Percentiles rank a stretch among this genome's conserved stretches.
These are phyloP conservation scores for Yponomeuta sedellus DNA, from an alignment of 2,888 invertebrate species.

Conservation along the genomic window DNA sequence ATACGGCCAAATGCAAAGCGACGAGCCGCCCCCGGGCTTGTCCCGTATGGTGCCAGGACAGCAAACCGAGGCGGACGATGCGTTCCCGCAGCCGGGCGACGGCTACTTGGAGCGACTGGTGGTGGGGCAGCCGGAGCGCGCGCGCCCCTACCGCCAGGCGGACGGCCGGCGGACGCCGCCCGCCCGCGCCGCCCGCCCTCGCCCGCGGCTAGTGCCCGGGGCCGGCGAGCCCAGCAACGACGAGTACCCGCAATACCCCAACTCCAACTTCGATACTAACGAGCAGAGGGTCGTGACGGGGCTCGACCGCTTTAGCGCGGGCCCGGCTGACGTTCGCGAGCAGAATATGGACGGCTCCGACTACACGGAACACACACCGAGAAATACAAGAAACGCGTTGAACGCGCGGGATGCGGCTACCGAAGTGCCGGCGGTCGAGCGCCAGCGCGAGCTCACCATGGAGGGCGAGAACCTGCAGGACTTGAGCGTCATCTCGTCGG, in stretches of 20 bases:
- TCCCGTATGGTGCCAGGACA: constrained; percentile 74
- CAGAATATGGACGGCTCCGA: constrained; percentile 68
- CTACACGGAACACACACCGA: constrained; percentile 47
- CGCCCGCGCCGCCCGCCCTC: constrained; percentile 42
- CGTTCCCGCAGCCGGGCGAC: constrained; percentile 42
- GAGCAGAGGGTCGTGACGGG: constrained; percentile 76
- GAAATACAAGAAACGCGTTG: constrained; percentile 42
- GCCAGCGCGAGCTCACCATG: constrained; percentile 73
- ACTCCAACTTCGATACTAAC: constrained; percentile 53
- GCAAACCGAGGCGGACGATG: constrained; percentile 55
- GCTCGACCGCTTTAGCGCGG: constrained; percentile 58
- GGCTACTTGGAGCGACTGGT: constrained; percentile 63
- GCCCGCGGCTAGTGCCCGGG: constrained; percentile 78
- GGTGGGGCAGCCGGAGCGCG: constrained; percentile 57
- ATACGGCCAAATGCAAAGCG: constrained; percentile 53
- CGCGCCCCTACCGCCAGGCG: constrained; percentile 58
- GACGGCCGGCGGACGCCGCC: constrained; percentile 62
- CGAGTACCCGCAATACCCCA: constrained; percentile 54
- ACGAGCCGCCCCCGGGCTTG: constrained; percentile 72
- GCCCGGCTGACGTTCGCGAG: constrained; percentile 52
- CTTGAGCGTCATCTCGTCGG: constrained; percentile 50
- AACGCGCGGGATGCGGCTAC: constrained; percentile 36
- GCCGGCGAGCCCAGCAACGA: constrained; percentile 69
- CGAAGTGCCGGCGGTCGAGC: constrained; percentile 39
- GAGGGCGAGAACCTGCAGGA: constrained; percentile 78